A percentile compares a stretch with the other conserved stretches of the same genome.
phyloP scores from a whole-genome alignment of 1,140 invertebrate genomes.

The Varroa destructor region DNA sequence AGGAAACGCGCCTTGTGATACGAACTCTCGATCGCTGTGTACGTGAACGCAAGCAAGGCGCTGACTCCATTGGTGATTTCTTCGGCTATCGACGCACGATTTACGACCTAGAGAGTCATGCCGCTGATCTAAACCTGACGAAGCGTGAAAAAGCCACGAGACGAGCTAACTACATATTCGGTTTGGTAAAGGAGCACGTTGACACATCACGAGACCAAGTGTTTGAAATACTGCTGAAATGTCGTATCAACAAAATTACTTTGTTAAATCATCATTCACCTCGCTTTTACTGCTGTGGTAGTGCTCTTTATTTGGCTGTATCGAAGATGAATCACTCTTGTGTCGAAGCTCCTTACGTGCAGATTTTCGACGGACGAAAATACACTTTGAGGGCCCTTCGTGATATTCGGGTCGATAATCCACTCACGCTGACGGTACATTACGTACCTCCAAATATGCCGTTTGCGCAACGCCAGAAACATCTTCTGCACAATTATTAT shows the following conservation, averaged over 20 bases:
- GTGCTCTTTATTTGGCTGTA: constrained; percentile 6
- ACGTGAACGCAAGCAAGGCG: not conserved
- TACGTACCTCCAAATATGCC: constrained; percentile 15
- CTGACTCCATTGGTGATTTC: not conserved
- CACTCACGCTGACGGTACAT: constrained; percentile 6
- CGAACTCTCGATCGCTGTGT: constrained; percentile 2
- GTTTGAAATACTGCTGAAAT: constrained; percentile 3
- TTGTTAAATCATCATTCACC: not conserved
- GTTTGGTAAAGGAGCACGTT: not conserved
- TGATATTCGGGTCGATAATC: not conserved
- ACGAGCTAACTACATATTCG: not conserved
- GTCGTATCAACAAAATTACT: not conserved
- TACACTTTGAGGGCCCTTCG: not conserved
- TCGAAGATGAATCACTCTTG: constrained; percentile 21
- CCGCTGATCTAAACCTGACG: not conserved
- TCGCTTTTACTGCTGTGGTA: not conserved
- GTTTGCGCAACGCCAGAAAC: not conserved
- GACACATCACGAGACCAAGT: not conserved
- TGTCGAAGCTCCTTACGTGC: not conserved
- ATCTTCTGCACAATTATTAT: not conserved
- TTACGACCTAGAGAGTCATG: constrained; percentile 8
- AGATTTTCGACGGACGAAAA: constrained; percentile 12
- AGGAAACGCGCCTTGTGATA: constrained; percentile 6
- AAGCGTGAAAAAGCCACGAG: not conserved
- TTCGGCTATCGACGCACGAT: constrained; percentile 3